Percentiles rank a stretch among this genome's conserved stretches.
phyloP scores from a whole-genome alignment of 1,140 invertebrate genomes.

The Rhagoletis zephyria region DNA sequence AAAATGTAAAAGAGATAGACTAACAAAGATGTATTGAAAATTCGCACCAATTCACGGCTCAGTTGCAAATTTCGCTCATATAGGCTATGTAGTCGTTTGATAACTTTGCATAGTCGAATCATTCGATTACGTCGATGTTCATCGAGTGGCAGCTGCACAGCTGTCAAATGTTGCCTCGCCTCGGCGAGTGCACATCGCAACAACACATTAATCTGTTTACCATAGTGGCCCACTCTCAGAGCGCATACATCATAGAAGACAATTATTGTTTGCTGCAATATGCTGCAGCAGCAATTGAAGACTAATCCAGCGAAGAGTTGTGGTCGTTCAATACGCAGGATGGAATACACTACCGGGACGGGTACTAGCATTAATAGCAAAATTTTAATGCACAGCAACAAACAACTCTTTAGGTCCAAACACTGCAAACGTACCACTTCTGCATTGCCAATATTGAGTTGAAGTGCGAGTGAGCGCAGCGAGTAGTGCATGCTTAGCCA shows the following conservation, averaged over 20 bases:
- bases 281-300: background rate
- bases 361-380: background rate
- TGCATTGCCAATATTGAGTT: background rate
- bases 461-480: background rate
- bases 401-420: background rate
- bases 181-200: background rate
- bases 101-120: background rate
- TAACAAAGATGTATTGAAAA: background rate
- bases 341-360: background rate
- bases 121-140: background rate
- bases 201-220: background rate
- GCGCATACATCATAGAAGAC: background rate
- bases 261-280: background rate
- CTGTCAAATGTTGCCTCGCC: background rate
- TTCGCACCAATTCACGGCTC: background rate
- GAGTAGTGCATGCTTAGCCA: background rate
- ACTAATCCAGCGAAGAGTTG: background rate
- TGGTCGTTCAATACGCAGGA: background rate
- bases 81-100: background rate
- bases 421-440: background rate
- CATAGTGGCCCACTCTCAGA: slow-evolving; percentile 2
- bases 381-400: slow-evolving; percentile 11
- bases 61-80: background rate
- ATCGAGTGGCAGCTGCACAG: background rate
- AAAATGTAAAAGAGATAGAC: background rate